phyloP scores from a whole-genome alignment of 2,113 vertebrate genomes.

The Anolis sagrei region DNA sequence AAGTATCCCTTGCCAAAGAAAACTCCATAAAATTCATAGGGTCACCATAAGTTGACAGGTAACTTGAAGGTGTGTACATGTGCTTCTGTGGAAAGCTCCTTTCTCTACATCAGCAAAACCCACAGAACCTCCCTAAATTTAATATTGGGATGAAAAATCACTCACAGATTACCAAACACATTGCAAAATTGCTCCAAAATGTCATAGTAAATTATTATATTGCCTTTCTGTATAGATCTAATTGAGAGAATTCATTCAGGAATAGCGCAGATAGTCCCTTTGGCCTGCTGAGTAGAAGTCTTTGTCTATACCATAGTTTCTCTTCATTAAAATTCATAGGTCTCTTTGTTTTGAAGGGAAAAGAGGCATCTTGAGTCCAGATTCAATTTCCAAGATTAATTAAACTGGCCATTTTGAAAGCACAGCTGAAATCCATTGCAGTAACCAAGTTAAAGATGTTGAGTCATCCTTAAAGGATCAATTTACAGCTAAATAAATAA shows the following conservation, averaged over 20 bases:
- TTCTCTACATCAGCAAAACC: too few species aligned
- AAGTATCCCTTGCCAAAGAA: too few species aligned
- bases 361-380: slow-evolving; percentile 69
- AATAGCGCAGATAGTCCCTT: background rate
- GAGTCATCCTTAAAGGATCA: slow-evolving; percentile 39
- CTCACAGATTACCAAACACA: too few species aligned
- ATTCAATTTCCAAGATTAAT: slow-evolving; percentile 63
- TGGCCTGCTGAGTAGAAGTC: background rate
- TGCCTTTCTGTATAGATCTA: too few species aligned
- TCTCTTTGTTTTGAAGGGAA: slow-evolving; percentile 14
- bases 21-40: too few species aligned
- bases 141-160: too few species aligned
- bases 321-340: background rate
- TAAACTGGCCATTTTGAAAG: slow-evolving; percentile 44
- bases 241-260: slow-evolving; percentile 4
- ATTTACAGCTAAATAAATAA: slow-evolving; percentile 40
- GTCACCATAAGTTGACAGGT: too few species aligned
- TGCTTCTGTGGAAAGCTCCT: too few species aligned
- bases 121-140: too few species aligned
- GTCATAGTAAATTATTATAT: too few species aligned
- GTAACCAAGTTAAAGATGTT: slow-evolving; percentile 48
- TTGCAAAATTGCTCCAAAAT: too few species aligned
- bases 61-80: too few species aligned
- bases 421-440: slow-evolving; percentile 48
- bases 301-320: background rate